These are phyloP conservation scores for Petrocephalus zakoni DNA, from an alignment of 2,113 vertebrate species.

Conservation along the genomic window DNA sequence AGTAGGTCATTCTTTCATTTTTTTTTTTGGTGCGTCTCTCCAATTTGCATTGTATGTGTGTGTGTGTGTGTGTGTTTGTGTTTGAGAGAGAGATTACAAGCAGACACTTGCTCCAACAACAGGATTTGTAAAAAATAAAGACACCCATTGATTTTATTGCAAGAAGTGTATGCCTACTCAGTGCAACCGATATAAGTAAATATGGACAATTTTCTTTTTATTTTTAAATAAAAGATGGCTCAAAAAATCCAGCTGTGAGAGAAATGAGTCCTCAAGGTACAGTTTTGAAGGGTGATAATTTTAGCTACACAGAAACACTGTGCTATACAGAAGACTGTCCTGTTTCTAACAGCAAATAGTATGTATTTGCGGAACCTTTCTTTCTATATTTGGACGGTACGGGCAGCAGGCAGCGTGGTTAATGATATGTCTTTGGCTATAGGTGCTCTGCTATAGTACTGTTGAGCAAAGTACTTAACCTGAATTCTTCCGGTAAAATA, in stretches of 20 bases:
- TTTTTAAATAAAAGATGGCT: neutral
- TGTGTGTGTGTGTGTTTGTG: slow-evolving; percentile 22
- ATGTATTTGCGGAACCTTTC: neutral
- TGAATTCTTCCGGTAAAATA: neutral
- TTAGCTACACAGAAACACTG: neutral
- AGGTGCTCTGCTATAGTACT: neutral
- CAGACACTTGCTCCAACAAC: neutral
- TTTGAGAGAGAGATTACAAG: slow-evolving; percentile 2
- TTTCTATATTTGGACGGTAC: neutral
- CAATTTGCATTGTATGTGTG: slow-evolving; percentile 6
- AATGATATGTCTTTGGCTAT: neutral
- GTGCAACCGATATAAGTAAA: neutral
- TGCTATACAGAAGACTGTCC: neutral
- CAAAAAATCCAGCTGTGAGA: neutral
- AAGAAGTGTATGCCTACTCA: neutral
- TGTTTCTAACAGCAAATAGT: neutral
- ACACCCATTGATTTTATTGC: neutral
- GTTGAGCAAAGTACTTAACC: slow-evolving; percentile 1
- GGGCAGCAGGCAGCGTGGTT: neutral
- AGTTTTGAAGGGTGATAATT: neutral
- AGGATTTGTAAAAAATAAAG: neutral
- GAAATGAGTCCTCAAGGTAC: neutral
- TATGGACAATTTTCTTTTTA: neutral
- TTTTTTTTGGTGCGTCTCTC: slow-evolving; percentile 27
- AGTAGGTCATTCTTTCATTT: slow-evolving; percentile 43